Conservation (phyloP, 2,113 vertebrate genomes). For the Spea bombifrons region DNA sequence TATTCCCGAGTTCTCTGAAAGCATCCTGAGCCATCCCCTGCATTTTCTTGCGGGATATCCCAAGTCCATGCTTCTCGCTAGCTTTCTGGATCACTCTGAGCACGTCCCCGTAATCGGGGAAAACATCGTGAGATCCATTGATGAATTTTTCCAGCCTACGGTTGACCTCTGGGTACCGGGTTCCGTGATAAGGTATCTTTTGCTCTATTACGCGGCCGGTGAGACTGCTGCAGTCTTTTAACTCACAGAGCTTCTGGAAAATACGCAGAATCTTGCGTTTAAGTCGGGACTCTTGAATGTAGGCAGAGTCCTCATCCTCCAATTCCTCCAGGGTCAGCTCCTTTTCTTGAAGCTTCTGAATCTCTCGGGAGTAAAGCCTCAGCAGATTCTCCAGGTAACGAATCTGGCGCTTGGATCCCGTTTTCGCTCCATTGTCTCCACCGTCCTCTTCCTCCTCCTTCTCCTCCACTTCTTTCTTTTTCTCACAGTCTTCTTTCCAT, state of each 20-base stretch:
- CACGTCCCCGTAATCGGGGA: constrained; percentile 83
- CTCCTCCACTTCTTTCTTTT: neutral
- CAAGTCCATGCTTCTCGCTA: constrained; percentile 69
- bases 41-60: constrained; percentile 71
- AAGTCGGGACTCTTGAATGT: constrained; percentile 86
- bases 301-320: constrained; percentile 73
- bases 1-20: constrained; percentile 79
- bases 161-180: constrained; percentile 88
- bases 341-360: constrained; percentile 75
- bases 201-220: constrained; percentile 87
- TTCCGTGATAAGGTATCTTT: constrained; percentile 70
- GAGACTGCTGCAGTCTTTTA: constrained; percentile 77
- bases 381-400: constrained; percentile 83
- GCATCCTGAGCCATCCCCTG: constrained; percentile 77
- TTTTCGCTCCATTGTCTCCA: constrained; percentile 21
- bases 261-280: constrained; percentile 88
- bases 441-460: neutral
- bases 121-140: constrained; percentile 72
- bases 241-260: constrained; percentile 82
- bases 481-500: neutral
- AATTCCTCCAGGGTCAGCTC: constrained; percentile 79
- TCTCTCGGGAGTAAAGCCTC: constrained; percentile 78
- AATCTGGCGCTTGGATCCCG: constrained; percentile 67
- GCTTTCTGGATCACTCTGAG: constrained; percentile 71
- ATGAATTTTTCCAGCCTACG: constrained; percentile 80